These are phyloP conservation scores for Coelinius sp. DNA, from an alignment of 2,888 invertebrate genomes.

Conservation along the genomic window DNA sequence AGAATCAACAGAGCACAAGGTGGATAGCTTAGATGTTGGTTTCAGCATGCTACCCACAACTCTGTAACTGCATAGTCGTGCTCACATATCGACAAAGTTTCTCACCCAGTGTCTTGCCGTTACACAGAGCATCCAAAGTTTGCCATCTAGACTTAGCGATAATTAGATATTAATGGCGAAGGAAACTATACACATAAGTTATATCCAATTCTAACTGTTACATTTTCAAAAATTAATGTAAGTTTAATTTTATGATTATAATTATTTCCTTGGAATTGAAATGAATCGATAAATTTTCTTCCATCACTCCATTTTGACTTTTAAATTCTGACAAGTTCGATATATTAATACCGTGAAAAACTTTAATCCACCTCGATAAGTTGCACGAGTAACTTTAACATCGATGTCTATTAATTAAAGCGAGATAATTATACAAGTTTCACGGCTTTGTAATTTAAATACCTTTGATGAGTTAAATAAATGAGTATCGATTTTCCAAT, in stretches of 20 bases:
- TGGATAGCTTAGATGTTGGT: constrained; percentile 21
- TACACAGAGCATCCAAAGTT: constrained; percentile 33
- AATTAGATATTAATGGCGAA: constrained; percentile 57
- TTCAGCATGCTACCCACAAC: constrained; percentile 13
- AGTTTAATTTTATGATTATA: neutral
- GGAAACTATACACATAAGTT: constrained; percentile 19
- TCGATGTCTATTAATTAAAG: neutral
- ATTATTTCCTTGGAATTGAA: neutral
- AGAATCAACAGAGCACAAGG: constrained; percentile 27
- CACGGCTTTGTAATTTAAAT: constrained; percentile 20
- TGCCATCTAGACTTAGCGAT: constrained; percentile 50
- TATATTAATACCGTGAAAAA: neutral
- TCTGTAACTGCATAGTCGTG: constrained; percentile 28
- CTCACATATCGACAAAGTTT: constrained; percentile 55
- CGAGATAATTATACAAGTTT: constrained; percentile 16
- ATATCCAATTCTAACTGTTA: constrained; percentile 25
- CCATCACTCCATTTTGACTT: neutral
- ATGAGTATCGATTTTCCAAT: neutral
- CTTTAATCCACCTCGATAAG: constrained; percentile 5
- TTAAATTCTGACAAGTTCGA: constrained; percentile 3
- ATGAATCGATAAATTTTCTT: too few relatives aligned
- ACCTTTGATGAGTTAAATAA: neutral
- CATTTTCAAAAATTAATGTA: neutral
- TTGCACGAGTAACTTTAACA: neutral
- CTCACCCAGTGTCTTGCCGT: constrained; percentile 55